Percentiles rank a stretch among this genome's conserved stretches.
Evolutionary conservation across 2,888 invertebrate species (phyloP).

Genomic region (Atethmia centrago): DNA sequence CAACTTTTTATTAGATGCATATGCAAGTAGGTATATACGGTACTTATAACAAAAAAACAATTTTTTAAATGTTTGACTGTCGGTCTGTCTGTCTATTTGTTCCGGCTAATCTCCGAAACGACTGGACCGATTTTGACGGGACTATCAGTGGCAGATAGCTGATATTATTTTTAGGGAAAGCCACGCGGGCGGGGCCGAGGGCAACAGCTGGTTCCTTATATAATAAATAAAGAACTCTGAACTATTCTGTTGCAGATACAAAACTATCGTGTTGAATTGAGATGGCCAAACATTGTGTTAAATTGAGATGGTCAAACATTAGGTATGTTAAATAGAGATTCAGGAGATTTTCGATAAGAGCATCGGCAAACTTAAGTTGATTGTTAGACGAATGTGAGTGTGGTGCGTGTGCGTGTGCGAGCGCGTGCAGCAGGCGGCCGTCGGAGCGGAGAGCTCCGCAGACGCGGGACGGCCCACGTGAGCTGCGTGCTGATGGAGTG

Average conservation of each 20-base stretch:
- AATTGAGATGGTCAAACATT: not conserved
- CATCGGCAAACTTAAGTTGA: not conserved
- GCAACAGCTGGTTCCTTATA: no score
- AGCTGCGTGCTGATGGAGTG: conserved; percentile 50
- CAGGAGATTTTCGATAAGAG: not conserved
- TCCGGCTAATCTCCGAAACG: no score
- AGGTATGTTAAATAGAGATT: not conserved
- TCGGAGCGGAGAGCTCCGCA: conserved; percentile 26
- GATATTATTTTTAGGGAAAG: no score
- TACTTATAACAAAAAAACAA: no score
- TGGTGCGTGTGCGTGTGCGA: conserved; percentile 2
- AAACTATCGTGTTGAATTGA: not conserved
- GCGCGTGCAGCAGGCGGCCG: not conserved
- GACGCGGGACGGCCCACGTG: conserved; percentile 48
- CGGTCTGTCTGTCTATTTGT: no score
- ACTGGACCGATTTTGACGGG: no score
- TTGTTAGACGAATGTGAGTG: not conserved
- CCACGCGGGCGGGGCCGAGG: no score
- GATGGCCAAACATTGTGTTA: not conserved
- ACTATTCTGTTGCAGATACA: not conserved
- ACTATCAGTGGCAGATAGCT: no score
- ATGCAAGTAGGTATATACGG: no score
- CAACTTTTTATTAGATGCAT: no score
- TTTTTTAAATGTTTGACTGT: no score
- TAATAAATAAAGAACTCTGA: not conserved